Evolutionary conservation across 1,140 invertebrate genomes (phyloP).

Genomic region (Drosophila biarmipes): DNA sequence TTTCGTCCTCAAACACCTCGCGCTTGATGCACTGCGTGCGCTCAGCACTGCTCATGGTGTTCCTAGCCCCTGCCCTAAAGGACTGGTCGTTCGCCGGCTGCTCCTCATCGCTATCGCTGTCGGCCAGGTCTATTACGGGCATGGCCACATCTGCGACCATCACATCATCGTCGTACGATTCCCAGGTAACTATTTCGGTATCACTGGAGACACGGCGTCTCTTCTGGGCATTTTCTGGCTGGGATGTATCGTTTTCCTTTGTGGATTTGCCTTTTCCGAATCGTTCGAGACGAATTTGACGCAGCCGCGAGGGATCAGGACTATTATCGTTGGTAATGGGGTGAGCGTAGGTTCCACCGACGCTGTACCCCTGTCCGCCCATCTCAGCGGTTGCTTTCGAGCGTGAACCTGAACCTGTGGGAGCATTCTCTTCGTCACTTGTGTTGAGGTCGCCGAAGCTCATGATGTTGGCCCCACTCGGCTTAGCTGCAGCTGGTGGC

Average conservation of each 20-base stretch:
- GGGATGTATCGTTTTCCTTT: not conserved
- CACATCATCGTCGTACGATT: conserved; percentile 56
- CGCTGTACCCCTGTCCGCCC: conserved; percentile 52
- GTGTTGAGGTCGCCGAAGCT: conserved; percentile 57
- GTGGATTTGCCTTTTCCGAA: conserved; percentile 17
- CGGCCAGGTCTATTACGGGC: conserved; percentile 33
- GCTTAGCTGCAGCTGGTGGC: conserved; percentile 10
- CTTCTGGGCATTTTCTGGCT: conserved; percentile 6
- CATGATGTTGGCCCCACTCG: conserved; percentile 19
- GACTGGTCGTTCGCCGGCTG: not conserved
- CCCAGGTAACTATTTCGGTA: conserved; percentile 17
- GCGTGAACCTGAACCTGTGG: too few species aligned
- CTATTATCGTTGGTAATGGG: conserved; percentile 12
- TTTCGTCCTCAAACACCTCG: conserved; percentile 75
- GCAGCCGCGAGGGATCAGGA: conserved; percentile 19
- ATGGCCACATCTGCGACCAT: conserved; percentile 3
- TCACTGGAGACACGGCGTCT: conserved; percentile 14
- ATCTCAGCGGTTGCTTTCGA: conserved; percentile 12
- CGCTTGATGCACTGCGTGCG: conserved; percentile 64
- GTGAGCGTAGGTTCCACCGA: too few species aligned
- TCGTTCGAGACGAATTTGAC: conserved; percentile 57
- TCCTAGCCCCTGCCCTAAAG: not conserved
- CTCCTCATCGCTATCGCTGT: conserved; percentile 48
- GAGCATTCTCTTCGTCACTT: not conserved
- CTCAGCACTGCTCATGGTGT: conserved; percentile 41